phyloP scores from a whole-genome alignment of 1,140 invertebrate species.

The Agrypnia vestita region DNA sequence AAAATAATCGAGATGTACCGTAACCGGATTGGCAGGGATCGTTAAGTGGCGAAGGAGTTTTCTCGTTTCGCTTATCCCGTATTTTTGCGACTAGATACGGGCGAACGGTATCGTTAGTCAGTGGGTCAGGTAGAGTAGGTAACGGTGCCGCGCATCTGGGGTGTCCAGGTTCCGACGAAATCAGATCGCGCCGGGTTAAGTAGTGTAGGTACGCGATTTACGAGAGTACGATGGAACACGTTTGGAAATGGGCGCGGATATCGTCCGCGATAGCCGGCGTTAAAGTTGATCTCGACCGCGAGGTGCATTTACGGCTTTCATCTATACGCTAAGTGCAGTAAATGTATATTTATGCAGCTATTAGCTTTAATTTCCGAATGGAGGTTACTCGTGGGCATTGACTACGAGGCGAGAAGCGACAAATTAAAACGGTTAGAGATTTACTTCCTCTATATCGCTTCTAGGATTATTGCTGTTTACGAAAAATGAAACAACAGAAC shows the following conservation, averaged over 20 bases:
- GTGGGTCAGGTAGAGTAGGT: slow-evolving; percentile 36
- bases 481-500: too few species aligned
- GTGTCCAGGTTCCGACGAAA: slow-evolving; percentile 15
- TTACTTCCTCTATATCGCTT: too few species aligned
- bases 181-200: neutral
- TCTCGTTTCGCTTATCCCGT: slow-evolving; percentile 46
- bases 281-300: slow-evolving; percentile 3
- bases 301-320: neutral
- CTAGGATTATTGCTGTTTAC: too few species aligned
- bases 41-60: slow-evolving; percentile 43
- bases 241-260: slow-evolving; percentile 37
- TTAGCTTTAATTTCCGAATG: neutral
- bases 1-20: slow-evolving; percentile 26
- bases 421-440: too few species aligned
- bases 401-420: too few species aligned
- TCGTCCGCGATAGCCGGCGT: slow-evolving; percentile 1
- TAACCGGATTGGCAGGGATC: slow-evolving; percentile 50
- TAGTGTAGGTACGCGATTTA: neutral
- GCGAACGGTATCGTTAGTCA: slow-evolving; percentile 53
- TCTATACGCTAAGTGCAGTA: neutral
- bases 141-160: slow-evolving; percentile 33
- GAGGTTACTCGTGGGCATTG: too few species aligned
- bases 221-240: slow-evolving; percentile 20
- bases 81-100: slow-evolving; percentile 55
- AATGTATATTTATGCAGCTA: neutral